Base-by-base conservation (phyloP, 2,888 invertebrate genomes). In the Penaeus monodon region DNA sequence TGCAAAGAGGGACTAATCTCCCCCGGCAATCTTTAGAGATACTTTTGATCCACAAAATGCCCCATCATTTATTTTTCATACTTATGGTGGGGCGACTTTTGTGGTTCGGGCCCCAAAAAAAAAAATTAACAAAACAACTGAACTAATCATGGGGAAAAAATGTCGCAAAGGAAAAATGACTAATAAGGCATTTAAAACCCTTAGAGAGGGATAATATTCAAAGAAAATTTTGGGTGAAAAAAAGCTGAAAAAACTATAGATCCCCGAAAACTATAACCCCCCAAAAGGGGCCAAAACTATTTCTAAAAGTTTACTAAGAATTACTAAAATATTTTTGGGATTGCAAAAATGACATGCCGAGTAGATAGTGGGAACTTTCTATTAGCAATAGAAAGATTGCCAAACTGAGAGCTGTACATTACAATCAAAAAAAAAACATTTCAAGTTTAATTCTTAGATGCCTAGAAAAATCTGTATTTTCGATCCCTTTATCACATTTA, bases 1-100 rank as follows among this genome's bases (percentile, higher is more conserved):
- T 24, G 65, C 64, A 66, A 77, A 68, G 29, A 77, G 64, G 38
- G 27, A 27, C 44, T 78, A 84, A 44, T 84, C 66, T 84, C 49
- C 68, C 66, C 38, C 66, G 57, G 68, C 68, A 77, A 78, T 12
- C 27, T 29, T 70, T 57, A 63, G 33, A 64, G 12, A 82, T 86
- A 88, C 88, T 88, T 88, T 85, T 84, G 84, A 84, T 88, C 86
- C 79, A 81, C 86, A 84, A 73, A 89, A 66, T 83, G 83, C 57
- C 84, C 84, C 82, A 33, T 90, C 82, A 86, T 84, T 89, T 88
- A 88, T 82, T 83, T 89, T 86, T 90, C 84, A 90, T 94, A 93
- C 91, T 93, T 94, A 85, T 85, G 88, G 77, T 86, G 88, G 44
- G 86, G 82, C 77, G 86, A 86, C 84, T 84, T 88, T 86, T 88